Percentiles rank a stretch among this genome's conserved stretches.
phyloP scores from a whole-genome alignment of 2,888 invertebrate genomes.

The Mayetiola destructor region DNA sequence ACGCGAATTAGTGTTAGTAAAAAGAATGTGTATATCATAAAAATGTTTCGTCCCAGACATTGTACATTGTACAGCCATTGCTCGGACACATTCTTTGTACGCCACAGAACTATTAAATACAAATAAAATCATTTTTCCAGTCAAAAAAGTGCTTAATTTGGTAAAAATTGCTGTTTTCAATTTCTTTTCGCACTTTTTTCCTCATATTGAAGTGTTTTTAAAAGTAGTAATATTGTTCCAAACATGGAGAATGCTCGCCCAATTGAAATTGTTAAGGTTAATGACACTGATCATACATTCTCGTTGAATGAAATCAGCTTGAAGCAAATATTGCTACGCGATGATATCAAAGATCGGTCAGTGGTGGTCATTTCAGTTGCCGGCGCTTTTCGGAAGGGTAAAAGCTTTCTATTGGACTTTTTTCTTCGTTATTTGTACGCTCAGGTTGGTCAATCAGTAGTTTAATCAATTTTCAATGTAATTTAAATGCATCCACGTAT shows the following conservation, averaged over 20 bases:
- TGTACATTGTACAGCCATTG: no score
- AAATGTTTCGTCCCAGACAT: neutral
- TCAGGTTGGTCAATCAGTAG: no score
- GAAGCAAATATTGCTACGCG: slow-evolving; percentile 54
- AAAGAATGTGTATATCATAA: neutral
- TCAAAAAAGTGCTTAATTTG: neutral
- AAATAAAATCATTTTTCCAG: no score
- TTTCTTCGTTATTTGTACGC: slow-evolving; percentile 16
- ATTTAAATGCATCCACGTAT: no score
- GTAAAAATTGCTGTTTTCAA: neutral
- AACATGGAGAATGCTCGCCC: no score
- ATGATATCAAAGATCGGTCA: slow-evolving; percentile 36
- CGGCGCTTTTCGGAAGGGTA: slow-evolving; percentile 17
- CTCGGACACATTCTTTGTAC: no score
- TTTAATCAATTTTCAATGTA: no score
- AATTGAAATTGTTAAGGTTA: no score
- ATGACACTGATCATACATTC: slow-evolving; percentile 75
- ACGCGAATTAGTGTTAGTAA: no score
- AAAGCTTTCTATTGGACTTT: slow-evolving; percentile 17
- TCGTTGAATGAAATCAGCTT: slow-evolving; percentile 69
- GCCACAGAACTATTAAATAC: no score
- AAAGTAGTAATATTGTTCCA: no score
- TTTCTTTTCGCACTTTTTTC: neutral
- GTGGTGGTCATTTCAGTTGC: slow-evolving; percentile 16
- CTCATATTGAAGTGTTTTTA: no score